phyloP scores from a whole-genome alignment of 2,888 invertebrate species.

The Didymodactylos carnosus region DNA sequence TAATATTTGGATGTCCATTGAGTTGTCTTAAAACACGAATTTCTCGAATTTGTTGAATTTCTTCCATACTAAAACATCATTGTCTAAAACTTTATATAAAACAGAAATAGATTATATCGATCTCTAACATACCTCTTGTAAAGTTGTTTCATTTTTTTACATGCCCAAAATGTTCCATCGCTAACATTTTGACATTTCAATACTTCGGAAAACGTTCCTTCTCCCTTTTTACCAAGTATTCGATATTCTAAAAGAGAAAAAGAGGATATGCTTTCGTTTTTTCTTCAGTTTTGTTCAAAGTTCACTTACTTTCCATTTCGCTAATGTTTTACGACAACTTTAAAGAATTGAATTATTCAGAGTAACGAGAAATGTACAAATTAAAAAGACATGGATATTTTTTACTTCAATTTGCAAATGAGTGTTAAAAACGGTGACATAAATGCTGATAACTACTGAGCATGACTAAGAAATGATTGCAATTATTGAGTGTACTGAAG shows the following conservation, averaged over 20 bases:
- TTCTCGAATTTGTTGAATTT: conserved; percentile 40
- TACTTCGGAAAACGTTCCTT: conserved; percentile 51
- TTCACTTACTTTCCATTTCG: too few species aligned
- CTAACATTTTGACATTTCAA: conserved; percentile 44
- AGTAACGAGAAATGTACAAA: too few species aligned
- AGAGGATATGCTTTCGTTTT: background rate
- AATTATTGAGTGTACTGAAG: too few species aligned
- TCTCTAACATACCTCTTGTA: conserved; percentile 39
- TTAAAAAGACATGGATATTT: too few species aligned
- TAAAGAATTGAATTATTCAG: too few species aligned
- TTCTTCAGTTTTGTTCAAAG: too few species aligned
- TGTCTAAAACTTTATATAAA: background rate
- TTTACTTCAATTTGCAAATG: too few species aligned
- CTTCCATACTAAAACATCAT: conserved; percentile 31
- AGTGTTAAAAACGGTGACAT: too few species aligned
- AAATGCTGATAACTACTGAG: too few species aligned
- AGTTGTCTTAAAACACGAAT: conserved; percentile 44
- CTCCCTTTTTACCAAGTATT: conserved; percentile 47
- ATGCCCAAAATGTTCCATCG: conserved; percentile 42
- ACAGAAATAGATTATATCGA: background rate
- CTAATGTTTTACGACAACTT: too few species aligned
- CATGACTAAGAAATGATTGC: too few species aligned
- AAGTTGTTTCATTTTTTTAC: conserved; percentile 45
- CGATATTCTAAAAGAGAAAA: conserved; percentile 40
- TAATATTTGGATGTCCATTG: conserved; percentile 43